A percentile compares a stretch with the other conserved stretches of the same genome.
Evolutionary conservation across 2,797 vertebrate genomes (phyloP).

Genomic region (Sebastes minor): DNA sequence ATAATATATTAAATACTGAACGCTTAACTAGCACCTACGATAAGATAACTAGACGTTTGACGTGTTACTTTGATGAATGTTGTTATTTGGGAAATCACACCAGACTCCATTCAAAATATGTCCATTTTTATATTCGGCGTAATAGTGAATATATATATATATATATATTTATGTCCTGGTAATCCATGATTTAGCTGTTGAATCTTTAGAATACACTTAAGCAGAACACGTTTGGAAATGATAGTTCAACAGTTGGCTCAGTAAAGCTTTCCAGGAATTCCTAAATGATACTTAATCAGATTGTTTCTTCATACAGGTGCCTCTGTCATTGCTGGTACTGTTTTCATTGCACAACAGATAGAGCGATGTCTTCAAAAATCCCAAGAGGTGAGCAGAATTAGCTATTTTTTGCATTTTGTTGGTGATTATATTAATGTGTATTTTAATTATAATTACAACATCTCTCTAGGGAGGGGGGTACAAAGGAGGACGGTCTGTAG

Average conservation of each 20-base stretch:
- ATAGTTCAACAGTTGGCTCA: neutral
- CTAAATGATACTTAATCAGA: neutral
- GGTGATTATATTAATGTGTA: neutral
- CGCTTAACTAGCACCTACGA: neutral
- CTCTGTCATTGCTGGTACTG: neutral
- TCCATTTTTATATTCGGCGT: neutral
- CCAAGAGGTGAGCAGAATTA: constrained; percentile 54
- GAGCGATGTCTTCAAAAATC: constrained; percentile 70
- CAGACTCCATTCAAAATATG: neutral
- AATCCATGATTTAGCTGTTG: neutral
- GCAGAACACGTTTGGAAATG: neutral
- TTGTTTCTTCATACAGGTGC: constrained; percentile 15
- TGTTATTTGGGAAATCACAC: neutral
- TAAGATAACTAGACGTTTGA: neutral
- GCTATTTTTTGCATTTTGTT: neutral
- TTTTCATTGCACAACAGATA: neutral
- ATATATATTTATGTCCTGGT: too few relatives aligned
- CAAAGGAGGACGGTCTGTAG: too few relatives aligned
- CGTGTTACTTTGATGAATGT: neutral
- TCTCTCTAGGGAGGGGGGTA: too few relatives aligned
- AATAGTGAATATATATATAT: too few relatives aligned
- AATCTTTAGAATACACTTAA: neutral
- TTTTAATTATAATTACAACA: neutral
- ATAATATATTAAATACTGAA: neutral
- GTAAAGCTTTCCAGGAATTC: neutral